phyloP scores from a whole-genome alignment of 2,113 vertebrate genomes.

The Zosterops hypoxanthus region DNA sequence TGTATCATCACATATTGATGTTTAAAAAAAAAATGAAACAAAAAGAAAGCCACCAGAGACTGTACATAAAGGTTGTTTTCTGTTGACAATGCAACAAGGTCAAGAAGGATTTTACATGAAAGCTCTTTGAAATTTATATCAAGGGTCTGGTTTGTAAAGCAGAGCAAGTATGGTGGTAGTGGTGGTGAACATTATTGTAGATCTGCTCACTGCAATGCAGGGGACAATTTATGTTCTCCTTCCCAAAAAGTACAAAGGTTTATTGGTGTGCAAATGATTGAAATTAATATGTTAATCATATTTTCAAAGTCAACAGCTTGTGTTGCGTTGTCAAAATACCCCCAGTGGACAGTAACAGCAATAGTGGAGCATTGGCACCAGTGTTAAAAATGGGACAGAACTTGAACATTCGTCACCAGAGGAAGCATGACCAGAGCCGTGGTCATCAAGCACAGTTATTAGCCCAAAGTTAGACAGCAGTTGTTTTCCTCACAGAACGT shows the following conservation, averaged over 20 bases:
- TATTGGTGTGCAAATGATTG: not conserved
- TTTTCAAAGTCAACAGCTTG: not conserved
- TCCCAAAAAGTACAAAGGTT: not conserved
- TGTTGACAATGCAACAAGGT: conserved; percentile 36
- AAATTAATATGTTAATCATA: not conserved
- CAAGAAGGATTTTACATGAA: not conserved
- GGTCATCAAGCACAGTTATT: not conserved
- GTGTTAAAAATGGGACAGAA: not conserved
- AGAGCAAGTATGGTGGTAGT: not conserved
- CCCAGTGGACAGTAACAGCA: not conserved
- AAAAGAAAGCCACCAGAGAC: conserved; percentile 35
- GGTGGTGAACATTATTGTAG: not conserved
- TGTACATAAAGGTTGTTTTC: conserved; percentile 17
- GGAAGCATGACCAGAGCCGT: not conserved
- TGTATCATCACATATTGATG: conserved; percentile 14
- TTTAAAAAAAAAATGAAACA: not conserved
- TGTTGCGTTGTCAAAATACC: not conserved
- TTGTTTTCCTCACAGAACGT: not conserved
- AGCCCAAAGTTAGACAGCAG: not conserved
- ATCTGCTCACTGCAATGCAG: not conserved
- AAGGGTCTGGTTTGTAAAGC: not conserved
- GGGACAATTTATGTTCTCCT: not conserved
- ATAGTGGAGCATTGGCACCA: rapidly evolving
- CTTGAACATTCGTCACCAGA: not conserved
- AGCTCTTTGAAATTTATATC: conserved; percentile 27